These are phyloP conservation scores for Erynnis tages DNA, from an alignment of 2,888 invertebrate genomes.

Conservation along the genomic window DNA sequence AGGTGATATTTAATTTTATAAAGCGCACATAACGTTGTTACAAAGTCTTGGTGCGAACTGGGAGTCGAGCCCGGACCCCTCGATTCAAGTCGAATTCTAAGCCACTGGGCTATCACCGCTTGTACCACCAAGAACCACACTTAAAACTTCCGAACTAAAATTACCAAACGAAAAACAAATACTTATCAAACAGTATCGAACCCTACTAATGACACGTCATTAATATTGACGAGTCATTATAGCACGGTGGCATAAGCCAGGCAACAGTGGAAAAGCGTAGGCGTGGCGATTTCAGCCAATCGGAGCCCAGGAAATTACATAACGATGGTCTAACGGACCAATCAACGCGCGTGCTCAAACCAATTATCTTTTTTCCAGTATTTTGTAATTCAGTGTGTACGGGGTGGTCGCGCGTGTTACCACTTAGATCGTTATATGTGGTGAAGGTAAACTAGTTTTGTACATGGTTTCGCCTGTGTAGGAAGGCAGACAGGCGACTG, in stretches of 20 bases:
- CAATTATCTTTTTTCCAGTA: conserved; percentile 11
- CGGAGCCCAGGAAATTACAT: conserved; percentile 50
- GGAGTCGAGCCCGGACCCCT: no score
- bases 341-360: conserved; percentile 37
- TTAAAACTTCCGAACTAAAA: no score
- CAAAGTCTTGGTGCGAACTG: no score
- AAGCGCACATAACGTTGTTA: no score
- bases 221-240: conserved; percentile 62
- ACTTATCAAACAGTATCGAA: conserved; percentile 5
- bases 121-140: no score
- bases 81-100: no score
- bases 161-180: not conserved
- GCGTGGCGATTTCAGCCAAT: conserved; percentile 61
- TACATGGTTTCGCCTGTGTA: no score
- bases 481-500: no score
- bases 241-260: conserved; percentile 37
- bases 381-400: conserved; percentile 12
- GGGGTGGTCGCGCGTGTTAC: conserved; percentile 9
- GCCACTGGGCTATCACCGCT: no score
- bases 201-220: conserved; percentile 63
- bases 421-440: not conserved
- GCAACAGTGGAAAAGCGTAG: conserved; percentile 54
- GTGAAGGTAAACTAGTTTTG: no score
- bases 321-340: conserved; percentile 53
- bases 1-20: no score